Base-by-base conservation (phyloP, 2,113 vertebrate species). In the Sterna hirundo region DNA sequence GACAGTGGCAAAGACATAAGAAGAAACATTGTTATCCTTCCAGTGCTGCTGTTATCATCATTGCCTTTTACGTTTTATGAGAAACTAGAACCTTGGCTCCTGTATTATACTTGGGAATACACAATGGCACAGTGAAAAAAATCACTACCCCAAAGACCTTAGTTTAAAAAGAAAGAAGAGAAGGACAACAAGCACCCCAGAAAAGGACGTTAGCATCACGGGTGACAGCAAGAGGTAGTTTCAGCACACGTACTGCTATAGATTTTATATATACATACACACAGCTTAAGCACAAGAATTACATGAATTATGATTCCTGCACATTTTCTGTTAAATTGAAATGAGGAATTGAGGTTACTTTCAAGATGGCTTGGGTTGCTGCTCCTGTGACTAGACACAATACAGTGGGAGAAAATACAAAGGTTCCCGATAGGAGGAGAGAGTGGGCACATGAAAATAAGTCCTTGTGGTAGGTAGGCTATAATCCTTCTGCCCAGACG, bases 201-300 rank as follows among this genome's bases (percentile, higher is more conserved):
- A 68, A 77, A 20, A 58, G 15, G 13, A 7, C 8, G 0, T 5
- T 26, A 15, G 38, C 18, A 38, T 3, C 10, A 16, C 0, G 26
- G 11, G 6, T 29, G 29, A 29, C 7, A 77, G 21, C 5, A 66
- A 34, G 40, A 62, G 10, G 21, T 42, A 13, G 14, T 72, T 86
- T 64, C 30, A 55, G 47, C 27, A 47, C 2, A 9, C 7, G 5
- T 22, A 15, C 46, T 81, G 19, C 16, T 58, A n/a, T 6, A 34
- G 17, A 3, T 78, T 84, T 44, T 71, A 11, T 16, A 7, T 16
- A n/a, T 49, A 36, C 12, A 19, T 13, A 20, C 6, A 9, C 1
- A 52, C 4, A 76, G 5, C 9, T 72, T 11, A 21, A 54, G 26
- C 40, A 65, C 26, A 32, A 36, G 23, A 57, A 21, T 19, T 38